Conservation (phyloP, 2,113 vertebrate species). For the Malaclemys terrapin region DNA sequence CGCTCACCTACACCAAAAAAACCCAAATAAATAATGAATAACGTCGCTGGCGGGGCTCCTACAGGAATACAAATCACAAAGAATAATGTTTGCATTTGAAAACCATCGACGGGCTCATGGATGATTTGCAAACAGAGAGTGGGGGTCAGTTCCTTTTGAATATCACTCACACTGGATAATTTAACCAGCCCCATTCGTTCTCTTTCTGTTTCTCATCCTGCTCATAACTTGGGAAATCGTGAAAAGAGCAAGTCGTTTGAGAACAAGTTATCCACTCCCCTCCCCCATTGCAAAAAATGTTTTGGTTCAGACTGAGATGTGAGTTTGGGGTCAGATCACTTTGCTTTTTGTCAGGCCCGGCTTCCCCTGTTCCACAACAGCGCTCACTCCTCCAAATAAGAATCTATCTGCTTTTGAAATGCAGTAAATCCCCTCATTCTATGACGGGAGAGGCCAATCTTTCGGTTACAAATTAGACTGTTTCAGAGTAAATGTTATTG, state of each 20-base stretch:
- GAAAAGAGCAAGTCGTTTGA: background rate
- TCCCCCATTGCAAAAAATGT: background rate
- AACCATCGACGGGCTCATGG: rapidly evolving
- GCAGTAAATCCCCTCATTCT: background rate
- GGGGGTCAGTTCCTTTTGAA: background rate
- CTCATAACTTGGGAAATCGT: background rate
- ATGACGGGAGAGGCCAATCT: background rate
- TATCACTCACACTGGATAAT: background rate
- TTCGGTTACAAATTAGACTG: background rate
- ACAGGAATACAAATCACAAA: background rate
- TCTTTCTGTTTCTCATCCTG: background rate
- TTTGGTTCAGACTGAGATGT: background rate
- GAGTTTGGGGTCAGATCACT: background rate
- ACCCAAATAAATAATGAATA: background rate
- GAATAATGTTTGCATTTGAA: background rate
- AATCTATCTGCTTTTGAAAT: background rate
- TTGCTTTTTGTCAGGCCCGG: background rate
- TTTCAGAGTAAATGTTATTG: background rate
- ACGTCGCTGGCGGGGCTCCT: background rate
- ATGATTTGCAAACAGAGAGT: background rate
- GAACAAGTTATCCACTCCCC: background rate
- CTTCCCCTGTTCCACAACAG: too few species aligned
- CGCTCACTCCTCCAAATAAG: background rate
- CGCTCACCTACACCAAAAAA: background rate
- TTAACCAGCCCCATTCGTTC: background rate